phyloP scores from a whole-genome alignment of 2,797 vertebrate genomes.

The Salmo trutta region DNA sequence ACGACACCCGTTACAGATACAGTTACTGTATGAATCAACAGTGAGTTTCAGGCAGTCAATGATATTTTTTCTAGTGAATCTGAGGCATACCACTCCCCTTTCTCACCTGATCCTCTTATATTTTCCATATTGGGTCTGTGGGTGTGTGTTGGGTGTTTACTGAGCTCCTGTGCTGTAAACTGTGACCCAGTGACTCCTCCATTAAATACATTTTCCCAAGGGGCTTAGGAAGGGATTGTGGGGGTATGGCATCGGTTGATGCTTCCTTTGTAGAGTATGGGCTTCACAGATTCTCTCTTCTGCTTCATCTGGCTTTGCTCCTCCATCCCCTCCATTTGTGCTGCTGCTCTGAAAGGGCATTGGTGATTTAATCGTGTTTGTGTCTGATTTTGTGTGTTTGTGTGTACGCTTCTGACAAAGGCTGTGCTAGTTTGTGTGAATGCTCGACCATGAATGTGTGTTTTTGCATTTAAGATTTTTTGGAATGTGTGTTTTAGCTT shows the following conservation, averaged over 20 bases:
- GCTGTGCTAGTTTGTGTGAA: not conserved
- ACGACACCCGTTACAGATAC: no score
- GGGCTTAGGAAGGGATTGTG: not conserved
- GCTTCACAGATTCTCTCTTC: not conserved
- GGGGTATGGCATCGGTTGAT: not conserved
- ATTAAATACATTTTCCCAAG: not conserved
- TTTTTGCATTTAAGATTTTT: not conserved
- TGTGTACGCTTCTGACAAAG: not conserved
- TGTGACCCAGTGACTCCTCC: not conserved
- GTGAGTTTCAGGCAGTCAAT: not conserved
- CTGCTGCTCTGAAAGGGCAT: not conserved
- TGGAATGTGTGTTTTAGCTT: not conserved
- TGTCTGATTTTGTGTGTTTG: not conserved
- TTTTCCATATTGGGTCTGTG: not conserved
- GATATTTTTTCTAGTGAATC: not conserved
- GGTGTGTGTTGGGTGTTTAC: not conserved
- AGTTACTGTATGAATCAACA: not conserved
- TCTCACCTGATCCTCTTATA: no score
- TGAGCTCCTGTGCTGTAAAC: not conserved
- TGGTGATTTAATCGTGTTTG: slow-evolving; percentile 4
- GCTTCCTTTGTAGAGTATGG: not conserved
- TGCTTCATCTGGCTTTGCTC: slow-evolving; percentile 7
- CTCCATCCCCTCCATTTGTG: not conserved
- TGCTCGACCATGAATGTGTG: not conserved
- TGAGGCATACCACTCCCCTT: not conserved